Evolutionary conservation across 2,113 vertebrate genomes (phyloP).

Genomic region (Columba livia): DNA sequence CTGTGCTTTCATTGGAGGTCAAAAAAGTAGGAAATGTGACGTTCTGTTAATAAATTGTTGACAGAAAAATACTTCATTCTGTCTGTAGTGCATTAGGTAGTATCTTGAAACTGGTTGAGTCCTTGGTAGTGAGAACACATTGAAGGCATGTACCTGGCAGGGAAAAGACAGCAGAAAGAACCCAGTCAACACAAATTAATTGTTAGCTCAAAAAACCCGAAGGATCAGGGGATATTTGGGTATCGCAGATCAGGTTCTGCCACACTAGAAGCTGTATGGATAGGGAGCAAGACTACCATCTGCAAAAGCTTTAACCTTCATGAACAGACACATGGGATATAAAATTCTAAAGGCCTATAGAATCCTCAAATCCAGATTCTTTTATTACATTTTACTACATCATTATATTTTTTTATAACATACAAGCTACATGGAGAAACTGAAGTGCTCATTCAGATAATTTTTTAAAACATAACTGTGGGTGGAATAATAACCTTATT

Average conservation of each 20-base stretch:
- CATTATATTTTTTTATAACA: neutral
- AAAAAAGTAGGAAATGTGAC: neutral
- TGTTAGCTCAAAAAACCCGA: neutral
- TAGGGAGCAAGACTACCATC: neutral
- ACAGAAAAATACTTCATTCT: neutral
- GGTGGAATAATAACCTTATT: neutral
- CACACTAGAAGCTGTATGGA: neutral
- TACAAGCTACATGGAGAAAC: neutral
- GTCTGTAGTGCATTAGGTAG: neutral
- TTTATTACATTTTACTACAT: neutral
- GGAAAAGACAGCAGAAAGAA: neutral
- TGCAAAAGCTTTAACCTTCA: neutral
- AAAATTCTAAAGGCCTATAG: neutral
- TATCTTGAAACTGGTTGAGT: neutral
- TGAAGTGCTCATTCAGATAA: neutral
- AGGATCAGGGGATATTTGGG: neutral
- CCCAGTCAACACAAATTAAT: neutral
- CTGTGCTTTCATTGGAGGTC: neutral
- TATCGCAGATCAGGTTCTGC: neutral
- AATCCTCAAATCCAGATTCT: neutral
- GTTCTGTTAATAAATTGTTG: neutral
- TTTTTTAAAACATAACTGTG: neutral
- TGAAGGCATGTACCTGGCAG: neutral
- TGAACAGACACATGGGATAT: accelerated
- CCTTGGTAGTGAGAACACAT: neutral